phyloP scores from a whole-genome alignment of 2,113 vertebrate genomes.

The Sardina pilchardus region DNA sequence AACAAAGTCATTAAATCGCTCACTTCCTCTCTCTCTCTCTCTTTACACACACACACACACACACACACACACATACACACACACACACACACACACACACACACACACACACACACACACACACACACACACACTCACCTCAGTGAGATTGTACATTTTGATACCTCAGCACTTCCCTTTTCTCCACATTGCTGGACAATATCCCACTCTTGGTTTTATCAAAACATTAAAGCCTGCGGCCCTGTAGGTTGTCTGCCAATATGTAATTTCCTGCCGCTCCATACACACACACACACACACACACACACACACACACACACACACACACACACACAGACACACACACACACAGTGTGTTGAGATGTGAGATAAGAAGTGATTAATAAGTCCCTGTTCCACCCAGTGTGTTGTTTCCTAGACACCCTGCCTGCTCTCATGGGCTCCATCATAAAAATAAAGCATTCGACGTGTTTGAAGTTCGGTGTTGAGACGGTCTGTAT shows the following conservation, averaged over 20 bases:
- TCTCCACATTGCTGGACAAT: neutral
- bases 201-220: neutral
- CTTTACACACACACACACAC: neutral
- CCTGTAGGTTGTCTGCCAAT: constrained; percentile 10
- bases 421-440: neutral
- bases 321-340: neutral
- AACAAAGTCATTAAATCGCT: neutral
- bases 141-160: constrained; percentile 23
- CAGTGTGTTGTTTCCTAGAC: neutral
- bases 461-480: neutral
- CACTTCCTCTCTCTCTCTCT: neutral
- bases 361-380: neutral
- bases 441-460: neutral
- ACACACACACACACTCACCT: neutral
- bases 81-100: too few relatives aligned
- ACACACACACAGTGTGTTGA: neutral
- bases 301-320: neutral
- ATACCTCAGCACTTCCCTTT: constrained; percentile 18
- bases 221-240: neutral
- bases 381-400: constrained; percentile 1
- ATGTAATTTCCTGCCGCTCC: neutral
- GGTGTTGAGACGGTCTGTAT: neutral
- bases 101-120: neutral
- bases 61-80: neutral
- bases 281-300: neutral